Conservation (phyloP, 92 coral and sea anemone species). For the Phenganax stokvisi region DNA sequence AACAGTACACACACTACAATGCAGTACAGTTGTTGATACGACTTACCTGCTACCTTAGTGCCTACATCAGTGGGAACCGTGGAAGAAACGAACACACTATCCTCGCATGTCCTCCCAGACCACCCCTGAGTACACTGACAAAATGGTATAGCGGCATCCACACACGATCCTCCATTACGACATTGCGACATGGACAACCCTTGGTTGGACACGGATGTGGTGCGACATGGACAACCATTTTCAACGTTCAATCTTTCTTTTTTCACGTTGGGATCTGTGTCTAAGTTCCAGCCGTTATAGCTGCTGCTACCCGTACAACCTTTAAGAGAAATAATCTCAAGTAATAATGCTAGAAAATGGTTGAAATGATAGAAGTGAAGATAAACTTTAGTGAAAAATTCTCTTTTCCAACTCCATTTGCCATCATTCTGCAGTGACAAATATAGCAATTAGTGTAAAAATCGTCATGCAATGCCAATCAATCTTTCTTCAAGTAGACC, state of each 20-base stretch:
- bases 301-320: slow-evolving; percentile 82
- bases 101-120: slow-evolving; percentile 25
- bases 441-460: too few relatives aligned
- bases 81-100: slow-evolving; percentile 16
- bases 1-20: not conserved
- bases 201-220: too few relatives aligned
- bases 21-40: not conserved
- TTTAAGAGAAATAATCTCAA: not conserved
- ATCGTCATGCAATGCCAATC: not conserved
- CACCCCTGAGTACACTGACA: slow-evolving; percentile 31
- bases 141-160: slow-evolving; percentile 7
- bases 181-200: slow-evolving; percentile 31
- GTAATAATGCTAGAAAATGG: too few relatives aligned
- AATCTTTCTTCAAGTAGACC: not conserved
- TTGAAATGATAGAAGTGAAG: too few relatives aligned
- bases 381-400: too few relatives aligned
- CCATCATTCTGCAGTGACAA: too few relatives aligned
- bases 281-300: slow-evolving; percentile 72
- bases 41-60: slow-evolving; percentile 19
- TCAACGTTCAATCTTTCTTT: slow-evolving; percentile 70
- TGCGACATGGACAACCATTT: slow-evolving; percentile 74
- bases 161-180: slow-evolving; percentile 29
- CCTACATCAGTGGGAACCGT: too few relatives aligned
- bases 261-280: slow-evolving; percentile 51
- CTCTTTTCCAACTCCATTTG: too few relatives aligned